Evolutionary conservation across 1,140 invertebrate species (phyloP), one percentile per base, ranked within the genome.

Genomic region (Drosophila ananassae): DNA sequence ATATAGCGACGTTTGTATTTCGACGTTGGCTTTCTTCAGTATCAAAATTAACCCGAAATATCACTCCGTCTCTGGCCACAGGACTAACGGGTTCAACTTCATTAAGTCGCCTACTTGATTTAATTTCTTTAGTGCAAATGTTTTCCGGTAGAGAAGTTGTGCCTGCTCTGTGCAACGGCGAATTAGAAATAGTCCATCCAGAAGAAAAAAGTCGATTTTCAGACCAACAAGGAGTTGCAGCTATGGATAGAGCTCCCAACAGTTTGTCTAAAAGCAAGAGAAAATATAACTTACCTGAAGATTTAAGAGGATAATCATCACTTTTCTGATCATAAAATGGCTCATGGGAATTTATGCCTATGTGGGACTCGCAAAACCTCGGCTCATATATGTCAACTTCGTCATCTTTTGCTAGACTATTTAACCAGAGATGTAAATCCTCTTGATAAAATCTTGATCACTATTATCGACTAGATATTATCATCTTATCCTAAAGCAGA

Each of bases 311-410:
- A 1, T 25, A 32, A 2, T 72, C 53, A 2, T 5, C 10, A 25
- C 9, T 28, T 10, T 48, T 57, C 37, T 75, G 66, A 64, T 78
- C 76, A 28, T 61, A 66, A n/a, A 78, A 12, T 2, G 76, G 76
- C 12, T 72, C 61, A 13, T 53, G 22, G 4, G 46, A 39, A 51
- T 76, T 76, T 4, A 37, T 39, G 41, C 66, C 71, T 7, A 78
- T 50, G 30, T 78, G 71, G 37, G 34, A 53, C 34, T 13, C 10
- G 12, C 17, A 41, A 69, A n/a, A 48, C 12, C 2, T n/a, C 3
- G 34, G 4, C 3, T 37, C 34, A 0, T 37, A 37, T 12, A 37
- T n/a, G 10, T 1, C 13, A 0, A 69, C 28, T 13, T 57, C 34
- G 1, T 52, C 57, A 50, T 58, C 73, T 2, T 1, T 2, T 1